Evolutionary conservation across 1,140 invertebrate genomes (phyloP).

Genomic region (Penaeus vannamei): DNA sequence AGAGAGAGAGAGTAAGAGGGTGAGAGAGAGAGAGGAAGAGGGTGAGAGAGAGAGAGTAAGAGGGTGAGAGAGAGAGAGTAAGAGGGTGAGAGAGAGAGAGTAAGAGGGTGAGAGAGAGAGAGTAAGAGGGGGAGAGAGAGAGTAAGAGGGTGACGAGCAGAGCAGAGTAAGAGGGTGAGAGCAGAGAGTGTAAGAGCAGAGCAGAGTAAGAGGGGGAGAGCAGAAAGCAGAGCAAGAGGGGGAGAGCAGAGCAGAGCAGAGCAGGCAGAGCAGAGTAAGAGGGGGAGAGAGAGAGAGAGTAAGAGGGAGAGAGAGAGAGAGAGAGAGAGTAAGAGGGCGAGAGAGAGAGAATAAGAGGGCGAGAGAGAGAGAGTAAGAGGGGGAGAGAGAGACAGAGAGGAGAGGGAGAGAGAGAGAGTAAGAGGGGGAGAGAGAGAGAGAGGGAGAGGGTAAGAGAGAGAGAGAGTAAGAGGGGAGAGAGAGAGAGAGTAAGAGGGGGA

Average conservation of each 20-base stretch:
- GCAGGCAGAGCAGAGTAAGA: no score
- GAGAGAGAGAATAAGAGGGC: slow-evolving; percentile 11
- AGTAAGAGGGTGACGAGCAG: slow-evolving; percentile 27
- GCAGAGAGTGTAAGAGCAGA: no score
- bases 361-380: slow-evolving; percentile 32
- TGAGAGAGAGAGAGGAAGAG: no score
- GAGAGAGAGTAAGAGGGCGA: neutral
- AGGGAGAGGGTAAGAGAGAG: neutral
- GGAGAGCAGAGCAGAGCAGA: no score
- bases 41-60: neutral
- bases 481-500: neutral
- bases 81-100: no score
- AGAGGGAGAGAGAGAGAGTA: neutral
- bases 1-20: no score
- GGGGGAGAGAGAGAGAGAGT: no score
- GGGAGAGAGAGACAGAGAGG: neutral
- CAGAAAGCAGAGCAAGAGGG: neutral
- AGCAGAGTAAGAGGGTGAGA: slow-evolving; percentile 5
- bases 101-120: no score
- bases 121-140: neutral
- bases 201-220: no score
- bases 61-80: no score
- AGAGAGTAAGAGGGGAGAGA: neutral
- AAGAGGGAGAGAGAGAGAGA: no score
- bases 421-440: neutral